Percentiles rank a stretch among this genome's conserved stretches.
These are phyloP conservation scores for Mercenaria mercenaria DNA, from an alignment of 1,140 invertebrate species.

Conservation along the genomic window DNA sequence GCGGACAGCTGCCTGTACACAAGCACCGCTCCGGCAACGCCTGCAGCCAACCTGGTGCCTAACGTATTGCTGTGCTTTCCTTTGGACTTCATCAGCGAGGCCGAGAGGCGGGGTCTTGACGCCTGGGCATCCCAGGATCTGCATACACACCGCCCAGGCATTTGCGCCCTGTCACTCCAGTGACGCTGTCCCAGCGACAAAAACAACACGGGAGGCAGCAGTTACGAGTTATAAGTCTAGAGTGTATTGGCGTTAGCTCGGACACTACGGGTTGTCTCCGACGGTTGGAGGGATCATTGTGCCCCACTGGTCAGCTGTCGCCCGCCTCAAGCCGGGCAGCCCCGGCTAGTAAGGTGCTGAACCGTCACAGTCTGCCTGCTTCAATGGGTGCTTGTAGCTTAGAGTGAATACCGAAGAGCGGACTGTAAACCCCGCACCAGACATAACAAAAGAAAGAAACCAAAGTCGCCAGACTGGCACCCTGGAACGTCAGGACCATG, in stretches of 20 bases:
- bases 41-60: conserved; percentile 23
- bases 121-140: no score
- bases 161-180: no score
- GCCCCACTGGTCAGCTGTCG: conserved; percentile 44
- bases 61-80: no score
- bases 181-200: no score
- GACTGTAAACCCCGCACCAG: background rate
- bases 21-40: no score
- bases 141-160: no score
- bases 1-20: no score
- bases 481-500: conserved; percentile 67
- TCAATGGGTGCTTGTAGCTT: conserved; percentile 50
- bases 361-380: conserved; percentile 39
- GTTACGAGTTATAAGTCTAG: conserved; percentile 43
- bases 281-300: conserved; percentile 21
- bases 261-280: conserved; percentile 32
- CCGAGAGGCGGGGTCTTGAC: no score
- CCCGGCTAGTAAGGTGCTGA: conserved; percentile 41
- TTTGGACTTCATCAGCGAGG: no score
- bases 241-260: background rate
- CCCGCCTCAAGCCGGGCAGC: conserved; percentile 34
- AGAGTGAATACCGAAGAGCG: background rate
- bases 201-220: conserved; percentile 32
- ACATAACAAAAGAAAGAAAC: background rate
- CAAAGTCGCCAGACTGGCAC: no score